Evolutionary conservation across 2,797 vertebrate genomes (phyloP), one percentile per base, ranked within the genome.

Genomic region (Lagodon rhomboides): DNA sequence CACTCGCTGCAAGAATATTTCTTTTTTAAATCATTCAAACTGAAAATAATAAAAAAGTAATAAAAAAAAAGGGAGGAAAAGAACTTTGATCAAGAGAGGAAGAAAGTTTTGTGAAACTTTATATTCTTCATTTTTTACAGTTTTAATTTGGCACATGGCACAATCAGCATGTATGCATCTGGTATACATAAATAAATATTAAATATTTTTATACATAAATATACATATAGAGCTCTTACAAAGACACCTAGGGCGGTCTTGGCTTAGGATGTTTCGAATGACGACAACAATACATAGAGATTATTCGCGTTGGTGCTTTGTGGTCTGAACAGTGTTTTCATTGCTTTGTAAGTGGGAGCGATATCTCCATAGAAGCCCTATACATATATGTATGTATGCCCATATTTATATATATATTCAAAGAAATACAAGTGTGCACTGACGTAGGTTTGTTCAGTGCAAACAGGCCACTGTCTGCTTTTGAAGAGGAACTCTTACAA

Each of bases 91-190:
- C 88, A 90, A 92, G 85, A 89, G 85, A 89, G 79, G 63, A 85
- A 88, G 85, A 94, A 94, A 87, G 88, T 92, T 93, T 91, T 90
- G 92, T 91, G 93, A 95, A 95, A 94, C 93, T 91, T 92, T 90
- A 89, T 94, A 90, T 91, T 95, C 90, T 93, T 93, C 81, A 90
- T 94, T 96, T 95, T 93, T 94, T 93, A 95, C 94, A 93, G 93
- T 95, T 96, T 96, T 95, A 96, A 96, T 96, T 96, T 96, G 95
- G 96, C 95, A 96, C 95, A 95, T 95, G 96, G 95, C 95, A 96
- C 95, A 96, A 95, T 96, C 94, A 96, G 95, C 94, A 95, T 94
- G 94, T 95, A 95, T 96, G 95, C 94, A 95, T 96, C 95, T 95
- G 94, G 94, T 96, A 95, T 96, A 96, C 95, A 96, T 95, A 96